Evolutionary conservation across 2,113 vertebrate species (phyloP), one percentile per base, ranked within the genome.

Genomic region (Neotoma lepida): DNA sequence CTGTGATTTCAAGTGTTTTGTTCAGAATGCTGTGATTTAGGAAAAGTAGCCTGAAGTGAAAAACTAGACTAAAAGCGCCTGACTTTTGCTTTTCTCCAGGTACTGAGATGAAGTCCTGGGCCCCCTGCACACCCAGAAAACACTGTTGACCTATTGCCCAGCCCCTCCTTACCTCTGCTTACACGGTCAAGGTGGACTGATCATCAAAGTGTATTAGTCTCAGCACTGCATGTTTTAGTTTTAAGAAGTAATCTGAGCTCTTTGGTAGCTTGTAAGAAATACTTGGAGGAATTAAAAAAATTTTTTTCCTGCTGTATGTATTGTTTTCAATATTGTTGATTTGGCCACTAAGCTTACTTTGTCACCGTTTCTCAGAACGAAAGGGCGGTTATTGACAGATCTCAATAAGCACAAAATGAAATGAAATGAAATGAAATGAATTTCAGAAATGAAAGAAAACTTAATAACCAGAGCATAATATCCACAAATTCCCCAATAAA

Each of bases 1-100:
- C 9, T 76, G 49, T 88, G 49, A 56, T 82, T 94, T 88, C 1
- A 63, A 76, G 49, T 28, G 44, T 74, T 95, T 94, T 94, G 61
- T 66, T 93, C 18, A 81, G 44, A 41, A 91, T 6, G 28, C 14
- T 41, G 2, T 82, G 81, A 44, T 91, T 91, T 91, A 61, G 28
- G 78, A 88, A 91, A 95, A 73, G 22, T 26, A 1, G 8, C 26
- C 26, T 66, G 49, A 86, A 58, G 80, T n/a, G n/a, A 13, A 61
- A 46, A 17, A 15, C 22, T 61, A 82, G 54, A 58, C 54, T 61
- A 41, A 82, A 82, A 82, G 54, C 6, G 8, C 51, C 78, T 87
- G 9, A 17, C 6, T 24, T 94, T 44, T 35, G 22, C n/a, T 66
- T 77, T 44, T 26, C 9, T 30, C 14, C 9, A 54, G 46, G 20